These are phyloP conservation scores for Tachyglossus aculeatus DNA, from an alignment of 2,797 vertebrate genomes.

Conservation along the genomic window DNA sequence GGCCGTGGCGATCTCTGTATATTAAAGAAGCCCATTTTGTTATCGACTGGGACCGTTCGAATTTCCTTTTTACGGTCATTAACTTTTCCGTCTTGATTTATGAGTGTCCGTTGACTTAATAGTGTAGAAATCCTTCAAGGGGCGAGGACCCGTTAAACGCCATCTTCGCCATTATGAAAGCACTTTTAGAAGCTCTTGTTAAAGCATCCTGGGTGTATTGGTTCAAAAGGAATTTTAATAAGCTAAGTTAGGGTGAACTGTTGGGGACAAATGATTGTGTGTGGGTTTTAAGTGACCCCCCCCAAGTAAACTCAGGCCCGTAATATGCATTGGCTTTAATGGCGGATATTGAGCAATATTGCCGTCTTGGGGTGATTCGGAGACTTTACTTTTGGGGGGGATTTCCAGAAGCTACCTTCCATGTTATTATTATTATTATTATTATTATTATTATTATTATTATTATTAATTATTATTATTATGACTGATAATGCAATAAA, in stretches of 20 bases:
- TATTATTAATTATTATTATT: too few species aligned
- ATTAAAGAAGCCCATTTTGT: constrained; percentile 63
- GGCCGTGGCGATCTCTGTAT: constrained; percentile 27
- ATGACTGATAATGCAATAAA: too few species aligned
- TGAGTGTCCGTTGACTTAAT: constrained; percentile 56
- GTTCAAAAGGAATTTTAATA: too few species aligned
- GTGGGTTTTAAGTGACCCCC: constrained; percentile 5
- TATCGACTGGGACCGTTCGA: neutral
- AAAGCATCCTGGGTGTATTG: too few species aligned
- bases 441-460: too few species aligned
- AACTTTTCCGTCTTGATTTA: constrained; percentile 59
- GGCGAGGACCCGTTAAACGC: too few species aligned
- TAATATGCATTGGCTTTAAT: neutral
- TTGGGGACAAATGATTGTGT: constrained; percentile 22
- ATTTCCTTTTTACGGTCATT: constrained; percentile 57
- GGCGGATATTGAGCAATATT: constrained; percentile 46
- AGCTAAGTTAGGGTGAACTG: constrained; percentile 26
- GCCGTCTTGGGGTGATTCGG: constrained; percentile 69
- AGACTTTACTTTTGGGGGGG: constrained; percentile 10
- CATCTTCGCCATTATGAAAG: too few species aligned
- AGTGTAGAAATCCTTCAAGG: too few species aligned
- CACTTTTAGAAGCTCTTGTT: too few species aligned
- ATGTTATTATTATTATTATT: too few species aligned
- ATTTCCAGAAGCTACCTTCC: constrained; percentile 2
- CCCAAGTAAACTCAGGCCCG: neutral